These are phyloP conservation scores for Pipistrellus kuhlii DNA, from an alignment of 2,797 vertebrate genomes.

Conservation along the genomic window DNA sequence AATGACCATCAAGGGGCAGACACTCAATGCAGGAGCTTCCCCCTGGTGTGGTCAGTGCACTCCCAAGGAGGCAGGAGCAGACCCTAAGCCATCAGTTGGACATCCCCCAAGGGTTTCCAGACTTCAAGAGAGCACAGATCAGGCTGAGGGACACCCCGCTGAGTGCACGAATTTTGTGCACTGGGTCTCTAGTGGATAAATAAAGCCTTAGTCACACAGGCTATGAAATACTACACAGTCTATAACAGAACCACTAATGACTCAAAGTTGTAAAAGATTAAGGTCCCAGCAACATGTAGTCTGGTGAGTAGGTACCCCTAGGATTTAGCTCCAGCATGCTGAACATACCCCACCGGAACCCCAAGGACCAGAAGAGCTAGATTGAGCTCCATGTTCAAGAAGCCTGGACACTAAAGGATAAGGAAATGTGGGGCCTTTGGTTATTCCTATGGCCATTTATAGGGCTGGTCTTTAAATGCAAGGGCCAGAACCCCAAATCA, in stretches of 20 bases:
- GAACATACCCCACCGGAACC: background rate
- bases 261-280: background rate
- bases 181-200: no score
- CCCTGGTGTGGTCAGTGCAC: no score
- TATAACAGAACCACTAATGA: background rate
- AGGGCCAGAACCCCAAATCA: background rate
- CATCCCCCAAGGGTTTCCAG: no score
- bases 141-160: no score
- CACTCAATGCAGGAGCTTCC: no score
- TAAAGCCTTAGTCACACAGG: background rate
- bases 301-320: background rate
- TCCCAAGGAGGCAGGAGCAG: no score
- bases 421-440: background rate
- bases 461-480: background rate
- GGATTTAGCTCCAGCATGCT: no score
- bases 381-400: background rate
- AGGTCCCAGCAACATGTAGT: background rate
- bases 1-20: no score
- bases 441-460: background rate
- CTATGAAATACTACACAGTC: background rate
- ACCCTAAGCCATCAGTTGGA: no score
- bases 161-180: no score
- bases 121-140: no score
- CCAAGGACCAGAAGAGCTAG: background rate
- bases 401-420: background rate